Evolutionary conservation across 2,888 invertebrate species (phyloP).

Genomic region (Hoplodrina blanda): DNA sequence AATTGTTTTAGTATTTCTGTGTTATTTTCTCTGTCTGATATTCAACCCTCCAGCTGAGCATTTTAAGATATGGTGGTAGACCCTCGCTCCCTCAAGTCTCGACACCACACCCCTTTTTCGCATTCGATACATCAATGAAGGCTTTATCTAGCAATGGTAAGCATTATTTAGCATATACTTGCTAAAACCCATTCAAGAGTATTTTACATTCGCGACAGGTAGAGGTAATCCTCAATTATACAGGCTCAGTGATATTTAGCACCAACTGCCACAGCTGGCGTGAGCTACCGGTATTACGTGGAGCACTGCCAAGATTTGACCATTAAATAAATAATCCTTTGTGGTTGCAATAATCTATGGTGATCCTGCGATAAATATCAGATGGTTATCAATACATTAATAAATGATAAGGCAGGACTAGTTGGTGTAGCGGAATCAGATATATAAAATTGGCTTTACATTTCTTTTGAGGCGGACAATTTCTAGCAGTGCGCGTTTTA

Average conservation of each 20-base stretch:
- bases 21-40: no score
- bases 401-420: not conserved
- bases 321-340: conserved; percentile 20
- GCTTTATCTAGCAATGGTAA: conserved; percentile 12
- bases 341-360: not conserved
- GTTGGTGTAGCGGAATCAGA: not conserved
- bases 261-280: conserved; percentile 43
- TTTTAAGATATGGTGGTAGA: no score
- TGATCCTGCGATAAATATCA: conserved; percentile 20
- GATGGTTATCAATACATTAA: not conserved
- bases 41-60: no score
- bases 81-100: no score
- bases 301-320: conserved; percentile 35
- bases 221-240: conserved; percentile 54
- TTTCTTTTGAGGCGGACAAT: not conserved
- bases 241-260: conserved; percentile 50
- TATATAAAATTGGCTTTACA: no score
- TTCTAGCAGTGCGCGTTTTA: no score
- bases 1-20: no score
- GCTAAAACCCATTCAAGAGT: conserved; percentile 47
- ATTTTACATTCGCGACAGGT: conserved; percentile 50
- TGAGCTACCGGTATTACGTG: conserved; percentile 36
- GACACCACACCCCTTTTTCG: not conserved
- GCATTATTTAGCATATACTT: conserved; percentile 25
- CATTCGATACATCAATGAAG: not conserved